Evolutionary conservation across 2,113 vertebrate species (phyloP).

Genomic region (Charina bottae): DNA sequence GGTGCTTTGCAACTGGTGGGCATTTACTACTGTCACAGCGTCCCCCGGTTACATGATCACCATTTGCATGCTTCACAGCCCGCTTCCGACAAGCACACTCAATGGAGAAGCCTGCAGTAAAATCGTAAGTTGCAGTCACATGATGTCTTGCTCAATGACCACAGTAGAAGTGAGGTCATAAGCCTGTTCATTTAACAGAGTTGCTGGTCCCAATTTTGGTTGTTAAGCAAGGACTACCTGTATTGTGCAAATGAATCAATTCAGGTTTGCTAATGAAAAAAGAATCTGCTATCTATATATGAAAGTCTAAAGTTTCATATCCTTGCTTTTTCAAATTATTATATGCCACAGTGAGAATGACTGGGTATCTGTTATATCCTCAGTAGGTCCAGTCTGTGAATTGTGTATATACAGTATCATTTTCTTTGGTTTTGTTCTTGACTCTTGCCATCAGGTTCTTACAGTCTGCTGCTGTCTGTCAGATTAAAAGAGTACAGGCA

Average conservation of each 20-base stretch:
- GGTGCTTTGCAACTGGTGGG: not conserved
- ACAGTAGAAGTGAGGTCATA: not conserved
- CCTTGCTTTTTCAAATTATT: conserved; percentile 35
- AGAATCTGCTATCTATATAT: not conserved
- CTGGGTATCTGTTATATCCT: not conserved
- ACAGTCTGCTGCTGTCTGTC: conserved; percentile 73
- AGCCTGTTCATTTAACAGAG: not conserved
- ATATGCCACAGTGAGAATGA: conserved; percentile 24
- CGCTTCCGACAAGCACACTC: not conserved
- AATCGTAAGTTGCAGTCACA: not conserved
- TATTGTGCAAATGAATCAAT: conserved; percentile 19
- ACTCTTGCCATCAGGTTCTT: conserved; percentile 67
- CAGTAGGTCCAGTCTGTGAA: conserved; percentile 21
- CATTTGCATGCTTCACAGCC: not conserved
- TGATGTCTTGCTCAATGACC: not conserved
- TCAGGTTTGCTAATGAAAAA: conserved; percentile 25
- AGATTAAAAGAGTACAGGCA: conserved; percentile 73
- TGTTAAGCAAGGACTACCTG: not conserved
- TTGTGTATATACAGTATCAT: conserved; percentile 47
- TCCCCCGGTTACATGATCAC: not conserved
- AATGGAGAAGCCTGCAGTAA: not conserved
- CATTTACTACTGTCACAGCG: not conserved
- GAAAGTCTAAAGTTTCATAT: not conserved
- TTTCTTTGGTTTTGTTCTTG: conserved; percentile 40
- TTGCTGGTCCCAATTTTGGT: not conserved